Percentiles rank a stretch among this genome's conserved stretches.
These are phyloP conservation scores for Fragariocoptes setiger DNA, from an alignment of 1,140 invertebrate genomes.

Conservation along the genomic window DNA sequence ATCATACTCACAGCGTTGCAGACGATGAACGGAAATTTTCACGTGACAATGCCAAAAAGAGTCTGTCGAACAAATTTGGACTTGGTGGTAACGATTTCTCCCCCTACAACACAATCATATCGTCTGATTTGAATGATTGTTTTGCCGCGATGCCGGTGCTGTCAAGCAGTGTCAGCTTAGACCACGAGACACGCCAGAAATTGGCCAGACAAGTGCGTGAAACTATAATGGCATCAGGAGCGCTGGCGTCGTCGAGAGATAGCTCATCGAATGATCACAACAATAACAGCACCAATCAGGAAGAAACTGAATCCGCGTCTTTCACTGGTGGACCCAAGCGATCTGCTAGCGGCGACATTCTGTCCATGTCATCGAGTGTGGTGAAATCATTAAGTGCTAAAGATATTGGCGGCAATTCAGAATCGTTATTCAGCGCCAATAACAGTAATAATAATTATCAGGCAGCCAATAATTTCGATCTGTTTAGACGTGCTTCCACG, in stretches of 20 bases:
- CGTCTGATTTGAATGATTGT: not conserved
- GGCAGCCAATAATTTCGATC: slow-evolving; percentile 8
- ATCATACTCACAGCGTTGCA: too few species aligned
- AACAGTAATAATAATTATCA: too few species aligned
- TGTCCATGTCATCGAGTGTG: not conserved
- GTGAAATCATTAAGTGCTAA: not conserved
- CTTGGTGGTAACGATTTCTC: not conserved
- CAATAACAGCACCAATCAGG: not conserved
- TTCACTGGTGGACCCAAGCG: not conserved
- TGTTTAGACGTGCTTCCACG: slow-evolving; percentile 2
- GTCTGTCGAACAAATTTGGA: not conserved
- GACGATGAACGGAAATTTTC: too few species aligned
- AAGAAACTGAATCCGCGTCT: not conserved
- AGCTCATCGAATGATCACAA: not conserved
- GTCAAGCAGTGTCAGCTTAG: not conserved
- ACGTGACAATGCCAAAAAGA: not conserved
- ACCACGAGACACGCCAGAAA: not conserved
- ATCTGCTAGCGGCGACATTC: not conserved
- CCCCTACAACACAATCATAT: not conserved
- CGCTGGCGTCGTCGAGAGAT: not conserved
- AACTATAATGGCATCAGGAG: not conserved
- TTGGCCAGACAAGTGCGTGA: not conserved
- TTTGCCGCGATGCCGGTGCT: not conserved
- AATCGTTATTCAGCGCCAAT: not conserved
- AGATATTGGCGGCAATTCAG: not conserved